These are phyloP conservation scores for Microctenopoma lineatum DNA, from an alignment of 2,797 vertebrate genomes.

Conservation along the genomic window DNA sequence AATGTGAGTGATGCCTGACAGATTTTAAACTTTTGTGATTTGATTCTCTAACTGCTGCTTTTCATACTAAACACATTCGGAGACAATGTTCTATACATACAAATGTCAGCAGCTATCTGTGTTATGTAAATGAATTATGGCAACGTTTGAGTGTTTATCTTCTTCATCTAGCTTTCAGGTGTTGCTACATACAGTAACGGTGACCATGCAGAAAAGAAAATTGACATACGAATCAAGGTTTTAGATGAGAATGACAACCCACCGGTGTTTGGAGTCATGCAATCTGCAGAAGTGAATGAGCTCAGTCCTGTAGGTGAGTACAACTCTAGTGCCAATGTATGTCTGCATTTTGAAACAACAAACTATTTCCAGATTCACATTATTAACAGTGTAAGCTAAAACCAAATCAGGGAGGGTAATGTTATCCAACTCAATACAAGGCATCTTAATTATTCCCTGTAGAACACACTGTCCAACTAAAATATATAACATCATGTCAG, in stretches of 20 bases:
- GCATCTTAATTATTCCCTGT: too few species aligned
- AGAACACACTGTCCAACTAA: too few species aligned
- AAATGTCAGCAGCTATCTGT: not conserved
- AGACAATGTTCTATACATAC: not conserved
- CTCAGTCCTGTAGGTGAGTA: conserved; percentile 57
- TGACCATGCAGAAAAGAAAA: conserved; percentile 77
- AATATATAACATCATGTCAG: too few species aligned
- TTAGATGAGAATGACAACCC: conserved; percentile 90
- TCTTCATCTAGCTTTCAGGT: conserved; percentile 82
- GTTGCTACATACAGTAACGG: conserved; percentile 76
- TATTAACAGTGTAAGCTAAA: too few species aligned
- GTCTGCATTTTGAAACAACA: too few species aligned
- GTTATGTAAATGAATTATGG: not conserved
- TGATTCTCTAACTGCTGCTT: too few species aligned
- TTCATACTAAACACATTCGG: not conserved
- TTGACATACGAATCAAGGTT: conserved; percentile 86
- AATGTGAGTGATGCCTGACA: conserved; percentile 79
- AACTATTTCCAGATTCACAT: too few species aligned
- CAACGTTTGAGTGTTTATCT: conserved; percentile 1
- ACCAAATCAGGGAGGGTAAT: too few species aligned
- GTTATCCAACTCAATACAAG: too few species aligned
- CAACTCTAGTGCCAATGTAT: too few species aligned
- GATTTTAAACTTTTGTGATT: too few species aligned
- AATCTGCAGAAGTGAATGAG: conserved; percentile 55
- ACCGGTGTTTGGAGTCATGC: conserved; percentile 81